Base-by-base conservation (phyloP, 2,113 vertebrate genomes). In the Falco punctatus region DNA sequence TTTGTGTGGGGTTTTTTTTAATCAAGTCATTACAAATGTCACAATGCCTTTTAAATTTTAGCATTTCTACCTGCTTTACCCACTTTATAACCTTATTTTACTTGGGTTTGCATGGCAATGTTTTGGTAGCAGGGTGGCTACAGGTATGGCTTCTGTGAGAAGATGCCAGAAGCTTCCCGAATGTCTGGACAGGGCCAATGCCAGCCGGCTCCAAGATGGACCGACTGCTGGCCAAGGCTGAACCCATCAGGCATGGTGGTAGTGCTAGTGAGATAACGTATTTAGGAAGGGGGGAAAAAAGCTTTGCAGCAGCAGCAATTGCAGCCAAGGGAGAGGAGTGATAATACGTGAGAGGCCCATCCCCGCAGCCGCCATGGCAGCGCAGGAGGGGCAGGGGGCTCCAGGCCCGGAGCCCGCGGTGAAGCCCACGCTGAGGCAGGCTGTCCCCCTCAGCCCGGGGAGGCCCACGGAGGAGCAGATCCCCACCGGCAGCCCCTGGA, bases 171-270 rank as follows among this genome's bases (percentile, higher is more conserved):
- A 42, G 42, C 3, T 64, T 44, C 9, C 24, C 52, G 46, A 5
- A 1, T 13, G 3, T 54, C 40, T 30, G 15, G 15, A n/a, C 11
- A 77, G 32, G 62, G 42, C 30, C 54, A 21, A 4, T 51, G 13
- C 9, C 2, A 1, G 14, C 8, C 0, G 0, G 49, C 14, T 44
- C 9, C 22, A 54, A 42, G 23, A 27, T 1, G 2, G 22, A 40
- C 54, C 8, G 0, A 0, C 44, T 1, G 2, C 21, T 59, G n/a
- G 22, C 13, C n/a, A 49, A 59, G 22, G 13, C 17, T 0, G 2
- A 82, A 54, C 6, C 54, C 9, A 40, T 26, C n/a, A 40, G 13
- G 2, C 0, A 40, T 4, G 12, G 11, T 51, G 44, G 18, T 18
- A 27, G n/a, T 0, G 3, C 28, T 13, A 33, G n/a, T 33, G 10